A percentile compares a stretch with the other conserved stretches of the same genome.
phyloP scores from a whole-genome alignment of 1,140 invertebrate species.

The Drosophila serrata region DNA sequence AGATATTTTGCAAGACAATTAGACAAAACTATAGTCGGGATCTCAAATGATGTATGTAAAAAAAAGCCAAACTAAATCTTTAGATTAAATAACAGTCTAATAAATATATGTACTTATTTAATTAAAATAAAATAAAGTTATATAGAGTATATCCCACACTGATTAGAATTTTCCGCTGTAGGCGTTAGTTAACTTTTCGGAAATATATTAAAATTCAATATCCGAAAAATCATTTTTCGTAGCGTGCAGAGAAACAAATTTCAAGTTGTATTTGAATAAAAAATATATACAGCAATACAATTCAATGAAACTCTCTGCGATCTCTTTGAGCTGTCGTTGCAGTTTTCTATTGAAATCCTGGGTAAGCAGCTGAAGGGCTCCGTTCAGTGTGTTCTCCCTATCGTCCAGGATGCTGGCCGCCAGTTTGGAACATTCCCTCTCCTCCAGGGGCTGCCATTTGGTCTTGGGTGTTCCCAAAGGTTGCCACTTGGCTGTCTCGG shows the following conservation, averaged over 20 bases:
- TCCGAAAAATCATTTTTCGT: background rate
- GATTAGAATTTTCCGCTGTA: background rate
- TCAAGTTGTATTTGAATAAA: constrained; percentile 38
- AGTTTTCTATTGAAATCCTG: constrained; percentile 44
- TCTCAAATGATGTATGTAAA: no score
- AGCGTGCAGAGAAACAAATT: constrained; percentile 43
- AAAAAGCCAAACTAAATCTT: no score
- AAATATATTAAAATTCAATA: background rate
- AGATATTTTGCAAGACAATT: no score
- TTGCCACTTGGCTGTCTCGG: background rate
- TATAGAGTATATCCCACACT: no score
- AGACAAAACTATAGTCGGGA: no score
- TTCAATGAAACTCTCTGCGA: constrained; percentile 47
- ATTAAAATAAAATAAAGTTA: no score
- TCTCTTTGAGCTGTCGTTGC: constrained; percentile 29
- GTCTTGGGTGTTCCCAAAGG: background rate
- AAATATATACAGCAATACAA: constrained; percentile 46
- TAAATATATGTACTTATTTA: no score
- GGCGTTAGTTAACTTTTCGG: background rate
- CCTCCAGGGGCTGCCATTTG: background rate
- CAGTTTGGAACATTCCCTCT: background rate
- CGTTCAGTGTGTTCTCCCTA: background rate
- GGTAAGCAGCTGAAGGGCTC: constrained; percentile 11
- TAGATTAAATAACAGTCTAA: no score
- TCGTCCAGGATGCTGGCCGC: background rate